These are phyloP conservation scores for Polydrusus pterygomalis DNA, from an alignment of 2,888 invertebrate species.

Conservation along the genomic window DNA sequence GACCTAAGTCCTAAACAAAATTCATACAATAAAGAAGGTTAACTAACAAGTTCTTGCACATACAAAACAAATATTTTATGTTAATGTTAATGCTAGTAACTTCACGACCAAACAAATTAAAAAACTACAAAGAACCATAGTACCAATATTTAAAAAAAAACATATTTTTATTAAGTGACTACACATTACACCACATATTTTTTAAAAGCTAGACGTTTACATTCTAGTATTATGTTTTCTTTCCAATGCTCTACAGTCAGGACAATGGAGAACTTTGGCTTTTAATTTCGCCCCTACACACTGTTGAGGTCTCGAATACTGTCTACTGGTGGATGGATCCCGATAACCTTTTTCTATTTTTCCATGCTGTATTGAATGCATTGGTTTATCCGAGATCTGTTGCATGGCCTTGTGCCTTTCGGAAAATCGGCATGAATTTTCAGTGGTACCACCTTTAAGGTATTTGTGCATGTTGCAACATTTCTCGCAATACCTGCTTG, in stretches of 20 bases:
- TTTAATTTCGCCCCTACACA: slow-evolving; percentile 1
- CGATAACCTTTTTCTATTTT: slow-evolving; percentile 13
- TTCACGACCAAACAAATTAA: neutral
- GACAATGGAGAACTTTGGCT: slow-evolving; percentile 4
- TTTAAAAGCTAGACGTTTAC: neutral
- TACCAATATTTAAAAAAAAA: neutral
- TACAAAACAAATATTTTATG: no score
- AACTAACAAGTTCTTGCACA: no score
- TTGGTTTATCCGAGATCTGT: neutral
- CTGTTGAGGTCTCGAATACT: neutral
- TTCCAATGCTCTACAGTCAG: slow-evolving; percentile 14
- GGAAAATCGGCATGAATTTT: slow-evolving; percentile 3
- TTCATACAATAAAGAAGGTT: no score
- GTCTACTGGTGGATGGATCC: neutral
- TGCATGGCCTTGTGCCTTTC: neutral
- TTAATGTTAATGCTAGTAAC: no score
- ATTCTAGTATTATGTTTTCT: slow-evolving; percentile 1
- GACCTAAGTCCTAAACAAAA: no score
- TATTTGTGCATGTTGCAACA: slow-evolving; percentile 36
- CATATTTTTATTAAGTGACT: neutral
- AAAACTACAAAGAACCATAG: neutral
- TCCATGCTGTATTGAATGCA: slow-evolving; percentile 20
- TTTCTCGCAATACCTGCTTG: slow-evolving; percentile 40
- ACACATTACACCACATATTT: neutral
- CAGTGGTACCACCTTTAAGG: neutral